Conservation (phyloP, 2,888 invertebrate genomes). For the Eristalis intricaria region DNA sequence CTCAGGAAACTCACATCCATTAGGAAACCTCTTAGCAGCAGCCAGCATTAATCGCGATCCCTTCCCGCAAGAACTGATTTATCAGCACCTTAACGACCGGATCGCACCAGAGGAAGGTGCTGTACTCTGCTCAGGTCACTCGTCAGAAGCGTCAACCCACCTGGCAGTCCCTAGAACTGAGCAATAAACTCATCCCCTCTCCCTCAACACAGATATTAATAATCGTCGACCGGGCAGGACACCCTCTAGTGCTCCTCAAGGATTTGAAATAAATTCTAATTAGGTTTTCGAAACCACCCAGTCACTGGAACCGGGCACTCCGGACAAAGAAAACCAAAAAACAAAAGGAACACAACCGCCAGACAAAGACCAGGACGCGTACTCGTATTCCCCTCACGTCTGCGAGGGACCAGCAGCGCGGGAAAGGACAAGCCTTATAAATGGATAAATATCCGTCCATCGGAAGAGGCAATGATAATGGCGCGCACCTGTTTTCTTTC, state of each 20-base stretch:
- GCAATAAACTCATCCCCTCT: not conserved
- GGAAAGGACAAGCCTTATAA: not conserved
- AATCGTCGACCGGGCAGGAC: not conserved
- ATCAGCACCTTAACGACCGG: slow-evolving; percentile 9
- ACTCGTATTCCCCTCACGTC: slow-evolving; percentile 9
- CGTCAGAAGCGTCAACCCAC: not conserved
- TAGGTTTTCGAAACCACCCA: slow-evolving; percentile 31
- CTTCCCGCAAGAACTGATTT: slow-evolving; percentile 4
- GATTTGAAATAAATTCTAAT: slow-evolving; percentile 57
- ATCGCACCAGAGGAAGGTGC: not conserved
- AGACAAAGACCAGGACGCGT: slow-evolving; percentile 31
- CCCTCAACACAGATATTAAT: slow-evolving; percentile 10
- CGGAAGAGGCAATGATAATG: slow-evolving; percentile 24
- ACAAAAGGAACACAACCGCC: not conserved
- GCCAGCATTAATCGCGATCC: not conserved
- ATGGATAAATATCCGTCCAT: not conserved
- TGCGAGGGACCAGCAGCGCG: not conserved
- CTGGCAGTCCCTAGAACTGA: not conserved
- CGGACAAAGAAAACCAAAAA: not conserved
- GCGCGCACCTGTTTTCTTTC: slow-evolving; percentile 40
- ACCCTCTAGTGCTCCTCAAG: slow-evolving; percentile 10
- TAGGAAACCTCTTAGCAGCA: slow-evolving; percentile 16
- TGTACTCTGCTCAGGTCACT: slow-evolving; percentile 9
- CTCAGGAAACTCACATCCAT: slow-evolving; percentile 1
- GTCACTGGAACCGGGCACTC: slow-evolving; percentile 2